Conservation (phyloP, 2,888 invertebrate genomes). For the Dendrolimus pini region DNA sequence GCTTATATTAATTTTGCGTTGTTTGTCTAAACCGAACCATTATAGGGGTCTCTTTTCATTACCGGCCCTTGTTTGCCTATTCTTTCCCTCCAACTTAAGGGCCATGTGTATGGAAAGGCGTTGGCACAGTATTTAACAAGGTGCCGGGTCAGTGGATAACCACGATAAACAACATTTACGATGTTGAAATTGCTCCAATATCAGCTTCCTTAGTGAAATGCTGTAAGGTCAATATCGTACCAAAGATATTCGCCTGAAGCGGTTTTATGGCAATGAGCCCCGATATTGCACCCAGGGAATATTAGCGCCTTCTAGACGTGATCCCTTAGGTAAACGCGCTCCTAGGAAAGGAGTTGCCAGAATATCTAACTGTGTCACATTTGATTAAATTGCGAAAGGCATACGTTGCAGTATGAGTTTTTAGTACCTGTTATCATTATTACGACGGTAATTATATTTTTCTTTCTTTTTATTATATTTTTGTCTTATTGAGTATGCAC, state of each 20-base stretch:
- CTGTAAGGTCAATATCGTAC: slow-evolving; percentile 53
- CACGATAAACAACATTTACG: slow-evolving; percentile 54
- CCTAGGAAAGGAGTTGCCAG: no score
- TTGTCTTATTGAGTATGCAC: no score
- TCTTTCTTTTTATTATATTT: no score
- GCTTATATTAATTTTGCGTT: no score
- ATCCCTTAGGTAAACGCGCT: slow-evolving; percentile 26
- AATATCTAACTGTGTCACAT: no score
- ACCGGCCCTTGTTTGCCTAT: neutral
- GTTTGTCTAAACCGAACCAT: no score
- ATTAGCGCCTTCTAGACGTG: slow-evolving; percentile 55
- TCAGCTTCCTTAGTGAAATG: slow-evolving; percentile 47
- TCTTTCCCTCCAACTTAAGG: neutral
- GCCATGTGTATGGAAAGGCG: neutral
- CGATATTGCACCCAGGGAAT: slow-evolving; percentile 58
- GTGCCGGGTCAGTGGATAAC: slow-evolving; percentile 34
- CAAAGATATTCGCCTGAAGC: slow-evolving; percentile 50
- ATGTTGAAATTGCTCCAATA: slow-evolving; percentile 49
- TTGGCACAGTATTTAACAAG: slow-evolving; percentile 4
- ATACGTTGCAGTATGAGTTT: no score
- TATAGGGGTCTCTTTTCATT: neutral
- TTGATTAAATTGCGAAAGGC: no score
- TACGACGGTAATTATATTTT: no score
- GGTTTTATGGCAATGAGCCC: slow-evolving; percentile 59
- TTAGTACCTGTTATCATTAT: no score